Evolutionary conservation across 2,888 invertebrate genomes (phyloP).

Genomic region (Ophion slaviceki): DNA sequence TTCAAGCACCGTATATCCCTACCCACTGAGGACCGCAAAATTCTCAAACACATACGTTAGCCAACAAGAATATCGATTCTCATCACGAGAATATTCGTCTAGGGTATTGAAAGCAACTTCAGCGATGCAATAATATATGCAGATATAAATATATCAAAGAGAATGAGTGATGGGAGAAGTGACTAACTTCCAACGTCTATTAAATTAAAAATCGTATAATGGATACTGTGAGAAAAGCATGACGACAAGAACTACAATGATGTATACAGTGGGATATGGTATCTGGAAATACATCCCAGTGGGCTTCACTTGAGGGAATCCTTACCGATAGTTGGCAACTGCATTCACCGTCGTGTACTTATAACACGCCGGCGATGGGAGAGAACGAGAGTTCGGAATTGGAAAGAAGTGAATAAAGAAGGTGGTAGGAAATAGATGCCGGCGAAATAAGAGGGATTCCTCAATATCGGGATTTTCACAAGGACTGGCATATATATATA

Average conservation of each 20-base stretch:
- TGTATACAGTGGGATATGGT: slow-evolving; percentile 4
- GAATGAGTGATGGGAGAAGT: background rate
- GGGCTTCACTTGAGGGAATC: slow-evolving; percentile 21
- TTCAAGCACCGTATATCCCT: background rate
- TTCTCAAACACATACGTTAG: background rate
- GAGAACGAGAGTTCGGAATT: slow-evolving; percentile 35
- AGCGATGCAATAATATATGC: background rate
- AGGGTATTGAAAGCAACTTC: background rate
- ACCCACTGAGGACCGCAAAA: slow-evolving; percentile 1
- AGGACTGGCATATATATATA: background rate
- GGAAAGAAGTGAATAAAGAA: slow-evolving; percentile 17
- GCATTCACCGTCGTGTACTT: slow-evolving; percentile 23
- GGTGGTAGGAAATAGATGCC: slow-evolving; percentile 6
- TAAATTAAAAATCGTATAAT: background rate
- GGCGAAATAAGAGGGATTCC: slow-evolving; percentile 30
- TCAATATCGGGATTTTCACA: slow-evolving; percentile 37
- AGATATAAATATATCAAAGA: background rate
- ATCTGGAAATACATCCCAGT: slow-evolving; percentile 23
- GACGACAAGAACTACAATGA: slow-evolving; percentile 14
- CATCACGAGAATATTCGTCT: background rate
- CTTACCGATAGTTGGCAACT: slow-evolving; percentile 46
- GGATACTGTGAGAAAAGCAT: background rate
- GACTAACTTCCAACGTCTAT: background rate
- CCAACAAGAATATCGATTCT: too few species aligned
- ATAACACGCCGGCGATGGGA: slow-evolving; percentile 28